Base-by-base conservation (phyloP, 2,888 invertebrate genomes). In the Bhutanitis thaidina region DNA sequence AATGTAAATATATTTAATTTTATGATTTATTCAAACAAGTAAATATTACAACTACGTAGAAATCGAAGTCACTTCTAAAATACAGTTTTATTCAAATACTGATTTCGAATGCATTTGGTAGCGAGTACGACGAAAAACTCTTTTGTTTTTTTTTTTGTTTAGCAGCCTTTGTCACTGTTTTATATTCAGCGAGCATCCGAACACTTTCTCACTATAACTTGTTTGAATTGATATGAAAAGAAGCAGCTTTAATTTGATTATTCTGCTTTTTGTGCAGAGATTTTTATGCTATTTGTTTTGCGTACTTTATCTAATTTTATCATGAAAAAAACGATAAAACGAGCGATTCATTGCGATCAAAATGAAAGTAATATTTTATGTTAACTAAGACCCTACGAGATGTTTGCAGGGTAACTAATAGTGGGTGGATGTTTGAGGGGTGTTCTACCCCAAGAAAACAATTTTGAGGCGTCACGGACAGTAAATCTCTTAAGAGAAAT, bases 401-500 rank as follows among this genome's bases (percentile, higher is more conserved):
- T 49, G 16, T 27, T 48, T 49, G 12, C 13, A 16, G 12, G 16
- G 36, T 20, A 20, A 43, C 40, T 37, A 43, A 37, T 43, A 8
- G 27, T 8, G 49, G 27, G 8, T 20, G 43, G 8, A 43, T 27
- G 38, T 29, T 41, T 16, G n/a, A 49, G 37, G 39, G 44, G 50
- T 8, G 27, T 34, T 25, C 39, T 25, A 40, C 44, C 50, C 44
- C 39, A 25, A 32, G 44, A 15, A 44, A 44, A 44, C 39, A 50
- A 50, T 35, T 37, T 50, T 44, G 39, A 34, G 30, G 44, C 37
- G 50, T 50, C 44, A 44, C 44, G 38, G 39, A 13, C 35, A 35
- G 44, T 44, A 38, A 50, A 50, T 44, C 43, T 50, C 43, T 48
- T 27, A 48, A 41, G 32, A 43, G 20, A 49, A 43, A 49, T 37